Conservation (phyloP, 2,113 vertebrate genomes). For the Nyctereutes procyonoides region DNA sequence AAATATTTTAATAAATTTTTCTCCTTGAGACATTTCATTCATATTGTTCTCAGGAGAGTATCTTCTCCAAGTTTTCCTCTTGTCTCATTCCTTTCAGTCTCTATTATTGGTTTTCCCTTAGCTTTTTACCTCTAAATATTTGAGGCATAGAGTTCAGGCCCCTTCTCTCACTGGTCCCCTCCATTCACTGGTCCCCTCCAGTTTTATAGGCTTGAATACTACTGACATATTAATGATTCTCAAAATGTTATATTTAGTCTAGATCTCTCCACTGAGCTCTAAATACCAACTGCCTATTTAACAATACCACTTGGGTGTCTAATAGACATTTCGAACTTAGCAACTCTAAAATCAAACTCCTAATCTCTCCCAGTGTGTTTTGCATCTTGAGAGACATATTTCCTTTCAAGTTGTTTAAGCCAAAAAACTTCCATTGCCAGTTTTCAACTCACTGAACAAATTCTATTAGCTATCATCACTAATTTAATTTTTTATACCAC, state of each 20-base stretch:
- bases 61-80: not conserved
- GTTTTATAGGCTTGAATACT: not conserved
- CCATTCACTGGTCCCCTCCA: not conserved
- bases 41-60: not conserved
- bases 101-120: not conserved
- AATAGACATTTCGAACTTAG: not conserved
- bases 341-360: not conserved
- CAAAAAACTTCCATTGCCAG: not conserved
- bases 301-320: not conserved
- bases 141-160: not conserved
- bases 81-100: not conserved
- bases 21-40: not conserved
- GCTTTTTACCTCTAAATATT: not conserved
- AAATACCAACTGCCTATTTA: not conserved
- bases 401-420: not conserved
- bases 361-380: not conserved
- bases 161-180: not conserved
- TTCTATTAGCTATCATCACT: not conserved
- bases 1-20: not conserved
- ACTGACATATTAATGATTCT: not conserved
- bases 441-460: not conserved
- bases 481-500: not conserved
- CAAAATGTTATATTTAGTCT: not conserved
- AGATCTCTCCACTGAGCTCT: not conserved
- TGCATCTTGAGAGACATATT: not conserved